Conservation (phyloP, 2,888 invertebrate genomes). For the Papilio elwesi region DNA sequence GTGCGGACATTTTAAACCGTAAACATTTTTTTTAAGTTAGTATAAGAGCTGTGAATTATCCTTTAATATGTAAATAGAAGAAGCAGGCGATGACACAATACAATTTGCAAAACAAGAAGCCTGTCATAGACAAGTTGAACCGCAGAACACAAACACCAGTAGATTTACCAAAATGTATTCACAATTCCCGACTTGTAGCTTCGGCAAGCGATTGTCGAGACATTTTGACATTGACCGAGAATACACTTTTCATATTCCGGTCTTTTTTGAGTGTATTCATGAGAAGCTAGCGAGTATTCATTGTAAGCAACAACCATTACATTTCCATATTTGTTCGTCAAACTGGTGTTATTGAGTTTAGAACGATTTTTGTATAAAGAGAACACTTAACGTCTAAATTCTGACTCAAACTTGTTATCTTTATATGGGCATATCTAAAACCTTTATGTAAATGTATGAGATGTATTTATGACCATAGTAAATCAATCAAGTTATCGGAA, state of each 20-base stretch:
- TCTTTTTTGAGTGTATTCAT: slow-evolving; percentile 6
- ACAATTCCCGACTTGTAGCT: neutral
- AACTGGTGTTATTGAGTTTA: neutral
- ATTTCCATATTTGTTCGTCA: slow-evolving; percentile 1
- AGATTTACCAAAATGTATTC: neutral
- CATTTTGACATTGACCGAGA: slow-evolving; percentile 17
- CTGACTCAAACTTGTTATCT: slow-evolving; percentile 5
- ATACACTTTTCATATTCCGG: neutral
- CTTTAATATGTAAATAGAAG: neutral
- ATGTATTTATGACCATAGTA: slow-evolving; percentile 20
- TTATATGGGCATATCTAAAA: slow-evolving; percentile 8
- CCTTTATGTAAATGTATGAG: neutral
- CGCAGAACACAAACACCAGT: neutral
- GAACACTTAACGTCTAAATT: neutral
- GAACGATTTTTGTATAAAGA: neutral
- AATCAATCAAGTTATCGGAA: slow-evolving; percentile 15
- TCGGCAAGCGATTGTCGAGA: neutral
- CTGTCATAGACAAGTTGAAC: neutral
- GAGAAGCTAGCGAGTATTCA: neutral
- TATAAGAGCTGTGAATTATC: neutral
- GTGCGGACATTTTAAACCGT: no score
- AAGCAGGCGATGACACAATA: neutral
- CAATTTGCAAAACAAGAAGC: neutral
- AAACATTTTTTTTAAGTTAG: no score
- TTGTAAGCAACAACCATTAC: neutral